A percentile compares a stretch with the other conserved stretches of the same genome.
Evolutionary conservation across 2,888 invertebrate genomes (phyloP).

Genomic region (Pardosa pseudoannulata): DNA sequence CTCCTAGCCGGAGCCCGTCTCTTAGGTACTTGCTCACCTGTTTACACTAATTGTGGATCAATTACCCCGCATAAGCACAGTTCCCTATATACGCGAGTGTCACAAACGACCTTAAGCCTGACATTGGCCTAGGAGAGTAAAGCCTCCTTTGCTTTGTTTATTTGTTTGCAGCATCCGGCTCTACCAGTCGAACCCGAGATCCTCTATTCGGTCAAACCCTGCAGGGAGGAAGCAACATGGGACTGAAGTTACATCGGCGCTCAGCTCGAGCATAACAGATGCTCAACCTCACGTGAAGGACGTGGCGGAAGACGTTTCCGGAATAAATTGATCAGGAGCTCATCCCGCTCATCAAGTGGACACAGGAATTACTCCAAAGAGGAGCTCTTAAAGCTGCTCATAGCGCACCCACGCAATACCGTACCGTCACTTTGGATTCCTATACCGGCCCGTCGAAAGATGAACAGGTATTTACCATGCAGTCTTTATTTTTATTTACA

Average conservation of each 20-base stretch:
- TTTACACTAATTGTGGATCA: conserved; percentile 10
- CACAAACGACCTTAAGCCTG: conserved; percentile 61
- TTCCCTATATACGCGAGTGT: conserved; percentile 34
- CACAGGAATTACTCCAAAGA: neutral
- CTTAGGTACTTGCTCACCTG: conserved; percentile 4
- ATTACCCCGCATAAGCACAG: conserved; percentile 17
- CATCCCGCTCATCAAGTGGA: neutral
- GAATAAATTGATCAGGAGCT: conserved; percentile 3
- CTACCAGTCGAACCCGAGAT: conserved; percentile 46
- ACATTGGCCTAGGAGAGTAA: conserved; percentile 58
- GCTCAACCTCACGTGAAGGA: neutral
- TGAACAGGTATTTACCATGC: neutral
- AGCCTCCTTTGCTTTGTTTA: conserved; percentile 6
- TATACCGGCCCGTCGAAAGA: neutral
- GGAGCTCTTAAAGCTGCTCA: neutral
- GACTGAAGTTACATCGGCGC: conserved; percentile 25
- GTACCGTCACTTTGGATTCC: neutral
- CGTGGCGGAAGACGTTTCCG: conserved; percentile 9
- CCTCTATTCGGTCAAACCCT: conserved; percentile 63
- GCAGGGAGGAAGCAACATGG: conserved; percentile 26
- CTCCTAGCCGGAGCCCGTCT: neutral
- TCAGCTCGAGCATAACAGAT: conserved; percentile 42
- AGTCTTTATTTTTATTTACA: neutral
- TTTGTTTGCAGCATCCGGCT: conserved; percentile 65
- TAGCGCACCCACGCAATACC: no score